phyloP scores from a whole-genome alignment of 2,888 invertebrate genomes.

The Dicranocentrus wangi region DNA sequence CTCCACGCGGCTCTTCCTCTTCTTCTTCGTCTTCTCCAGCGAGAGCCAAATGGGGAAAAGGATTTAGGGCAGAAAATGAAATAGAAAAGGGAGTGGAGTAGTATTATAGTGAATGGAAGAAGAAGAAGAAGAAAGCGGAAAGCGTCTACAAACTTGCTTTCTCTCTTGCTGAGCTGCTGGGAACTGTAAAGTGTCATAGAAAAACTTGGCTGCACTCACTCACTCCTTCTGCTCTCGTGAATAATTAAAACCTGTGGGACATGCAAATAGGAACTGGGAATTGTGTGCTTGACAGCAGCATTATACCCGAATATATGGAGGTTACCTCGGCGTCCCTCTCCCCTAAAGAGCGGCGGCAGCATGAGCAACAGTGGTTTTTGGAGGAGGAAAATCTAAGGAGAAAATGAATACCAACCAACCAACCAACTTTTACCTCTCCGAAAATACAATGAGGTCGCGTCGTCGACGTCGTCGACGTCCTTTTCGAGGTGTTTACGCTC shows the following conservation, averaged over 20 bases:
- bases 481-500: no score
- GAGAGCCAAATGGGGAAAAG: constrained; percentile 12
- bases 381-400: constrained; percentile 29
- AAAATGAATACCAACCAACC: constrained; percentile 8
- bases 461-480: background rate
- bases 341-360: constrained; percentile 19
- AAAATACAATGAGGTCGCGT: background rate
- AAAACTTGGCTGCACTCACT: constrained; percentile 60
- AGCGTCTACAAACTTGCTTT: no score
- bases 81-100: constrained; percentile 18
- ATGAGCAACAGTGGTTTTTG: constrained; percentile 57
- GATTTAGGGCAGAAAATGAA: constrained; percentile 50
- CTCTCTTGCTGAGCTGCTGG: no score
- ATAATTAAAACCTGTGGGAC: constrained; percentile 73
- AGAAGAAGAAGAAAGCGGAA: constrained; percentile 3
- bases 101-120: no score
- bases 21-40: no score
- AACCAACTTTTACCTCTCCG: background rate
- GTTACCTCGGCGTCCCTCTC: no score
- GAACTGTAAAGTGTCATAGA: constrained; percentile 67
- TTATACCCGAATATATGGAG: constrained; percentile 49
- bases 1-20: no score
- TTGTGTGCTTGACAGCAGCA: constrained; percentile 68
- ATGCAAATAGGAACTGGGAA: constrained; percentile 73
- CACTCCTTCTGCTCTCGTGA: constrained; percentile 67